These are phyloP conservation scores for Drosophila mettleri DNA, from an alignment of 2,888 invertebrate genomes.

Conservation along the genomic window DNA sequence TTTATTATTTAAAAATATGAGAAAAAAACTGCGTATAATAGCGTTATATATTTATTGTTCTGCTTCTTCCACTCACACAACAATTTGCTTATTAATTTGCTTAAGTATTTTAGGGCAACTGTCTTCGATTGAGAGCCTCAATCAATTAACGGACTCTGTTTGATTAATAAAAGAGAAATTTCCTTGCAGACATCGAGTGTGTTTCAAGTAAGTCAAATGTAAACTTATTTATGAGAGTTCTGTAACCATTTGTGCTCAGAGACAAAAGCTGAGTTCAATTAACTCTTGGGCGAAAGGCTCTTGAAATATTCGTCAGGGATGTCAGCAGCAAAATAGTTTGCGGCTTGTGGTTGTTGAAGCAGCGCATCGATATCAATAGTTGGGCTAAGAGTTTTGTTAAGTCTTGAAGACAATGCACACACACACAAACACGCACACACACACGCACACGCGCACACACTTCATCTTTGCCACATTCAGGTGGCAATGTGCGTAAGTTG, in stretches of 20 bases:
- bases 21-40: background rate
- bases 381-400: slow-evolving; percentile 23
- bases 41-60: too few species aligned
- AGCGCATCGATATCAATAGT: slow-evolving; percentile 32
- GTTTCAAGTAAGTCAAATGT: slow-evolving; percentile 3
- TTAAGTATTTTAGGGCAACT: background rate
- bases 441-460: slow-evolving; percentile 23
- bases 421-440: slow-evolving; percentile 7
- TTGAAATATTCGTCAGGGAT: slow-evolving; percentile 28
- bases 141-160: background rate
- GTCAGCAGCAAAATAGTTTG: slow-evolving; percentile 51
- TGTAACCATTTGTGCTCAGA: slow-evolving; percentile 3
- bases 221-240: slow-evolving; percentile 3
- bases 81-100: background rate
- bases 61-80: background rate
- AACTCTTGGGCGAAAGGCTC: slow-evolving; percentile 19
- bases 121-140: background rate
- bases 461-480: slow-evolving; percentile 42
- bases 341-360: slow-evolving; percentile 29
- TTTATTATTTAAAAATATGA: background rate
- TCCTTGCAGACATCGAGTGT: background rate
- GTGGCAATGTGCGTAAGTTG: slow-evolving; percentile 37
- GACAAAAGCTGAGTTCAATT: slow-evolving; percentile 37
- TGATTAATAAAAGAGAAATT: background rate
- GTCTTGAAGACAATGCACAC: slow-evolving; percentile 48